Base-by-base conservation (phyloP, 2,888 invertebrate genomes). In the Andrena fulva region DNA sequence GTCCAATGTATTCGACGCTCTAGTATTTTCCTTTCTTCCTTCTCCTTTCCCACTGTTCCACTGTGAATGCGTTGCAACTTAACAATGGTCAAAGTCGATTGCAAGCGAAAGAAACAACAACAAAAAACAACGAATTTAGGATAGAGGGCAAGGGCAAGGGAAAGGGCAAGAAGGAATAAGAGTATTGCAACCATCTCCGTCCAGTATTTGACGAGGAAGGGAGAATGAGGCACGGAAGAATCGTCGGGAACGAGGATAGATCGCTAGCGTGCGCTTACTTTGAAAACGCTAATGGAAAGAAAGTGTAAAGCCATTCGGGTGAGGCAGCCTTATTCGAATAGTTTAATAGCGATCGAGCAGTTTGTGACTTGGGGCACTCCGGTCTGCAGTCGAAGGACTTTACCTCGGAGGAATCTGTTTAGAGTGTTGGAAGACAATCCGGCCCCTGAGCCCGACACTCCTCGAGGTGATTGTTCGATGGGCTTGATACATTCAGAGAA, bases 321-420 rank as follows among this genome's bases (percentile, higher is more conserved):
- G 87, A 88, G 88, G 78, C 87, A 90, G 87, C 82, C 81, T 60
- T 60, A 33, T 35, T 73, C 62, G 71, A 77, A 59, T 33, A 56
- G 85, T 85, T 80, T 62, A 83, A 87, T 90, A 89, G 86, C 87
- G 60, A 62, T 87, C 75, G 75, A 88, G 77, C 72, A 76, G 69
- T 82, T 77, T 77, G 85, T 82, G 86, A 78, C 70, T 85, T 33
- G 77, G 42, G 42, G 70, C 84, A 80, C 50, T 82, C 80, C 80
- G 74, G 66, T 67, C 77, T 68, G 85, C 77, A 67, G 48, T 52
- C 75, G 72, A 77, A 82, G 75, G 73, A 81, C 91, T 92, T 93
- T 93, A 93, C 93, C 93, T 93, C 93, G 92, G 87, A 93, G 91
- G 82, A 93, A 92, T 91, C 91, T 92, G 90, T 92, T 93, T 90